A percentile compares a stretch with the other conserved stretches of the same genome.
Evolutionary conservation across 2,797 vertebrate genomes (phyloP).

Genomic region (Acanthurus tractus): DNA sequence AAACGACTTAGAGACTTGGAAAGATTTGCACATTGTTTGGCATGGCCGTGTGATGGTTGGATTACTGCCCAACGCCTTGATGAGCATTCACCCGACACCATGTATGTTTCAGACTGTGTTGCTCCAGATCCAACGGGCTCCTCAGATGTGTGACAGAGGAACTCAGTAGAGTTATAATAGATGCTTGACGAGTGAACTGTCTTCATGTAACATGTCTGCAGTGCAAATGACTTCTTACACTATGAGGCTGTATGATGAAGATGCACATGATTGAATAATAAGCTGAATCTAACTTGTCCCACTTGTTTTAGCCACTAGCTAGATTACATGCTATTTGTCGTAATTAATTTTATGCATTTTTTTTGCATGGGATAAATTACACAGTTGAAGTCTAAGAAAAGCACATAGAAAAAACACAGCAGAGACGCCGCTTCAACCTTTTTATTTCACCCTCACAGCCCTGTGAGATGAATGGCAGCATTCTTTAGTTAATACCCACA

Average conservation of each 20-base stretch:
- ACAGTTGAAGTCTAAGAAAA: neutral
- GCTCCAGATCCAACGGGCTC: conserved; percentile 13
- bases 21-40: conserved; percentile 71
- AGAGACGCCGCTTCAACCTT: neutral
- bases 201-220: conserved; percentile 11
- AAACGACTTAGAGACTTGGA: conserved; percentile 60
- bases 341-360: neutral
- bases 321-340: too few relatives aligned
- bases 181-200: conserved; percentile 5
- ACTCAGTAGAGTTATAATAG: conserved; percentile 8
- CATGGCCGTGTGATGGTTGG: conserved; percentile 44
- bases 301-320: neutral
- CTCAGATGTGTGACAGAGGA: conserved; percentile 25
- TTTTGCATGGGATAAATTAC: neutral
- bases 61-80: conserved; percentile 61
- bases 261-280: conserved; percentile 2
- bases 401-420: neutral
- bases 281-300: neutral
- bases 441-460: neutral
- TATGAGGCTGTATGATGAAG: neutral
- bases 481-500: neutral
- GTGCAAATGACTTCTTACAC: neutral
- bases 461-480: neutral
- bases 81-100: conserved; percentile 54
- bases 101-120: conserved; percentile 42